Evolutionary conservation across 2,113 vertebrate species (phyloP).

Genomic region (Sporophila hypoxantha): DNA sequence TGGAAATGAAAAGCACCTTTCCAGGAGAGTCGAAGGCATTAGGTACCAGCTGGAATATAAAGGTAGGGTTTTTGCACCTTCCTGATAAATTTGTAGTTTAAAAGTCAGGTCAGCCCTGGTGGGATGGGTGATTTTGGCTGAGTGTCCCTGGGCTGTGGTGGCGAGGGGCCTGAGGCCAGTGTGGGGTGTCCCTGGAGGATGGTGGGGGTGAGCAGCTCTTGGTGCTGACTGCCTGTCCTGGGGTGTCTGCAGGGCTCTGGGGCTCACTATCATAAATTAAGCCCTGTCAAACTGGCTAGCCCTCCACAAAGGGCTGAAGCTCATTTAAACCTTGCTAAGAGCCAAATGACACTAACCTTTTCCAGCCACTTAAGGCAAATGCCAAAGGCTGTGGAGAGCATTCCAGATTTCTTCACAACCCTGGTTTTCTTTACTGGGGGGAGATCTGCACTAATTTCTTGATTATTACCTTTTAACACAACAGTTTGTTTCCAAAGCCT

Average conservation of each 20-base stretch:
- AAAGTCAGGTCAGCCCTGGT: background rate
- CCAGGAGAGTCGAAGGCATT: background rate
- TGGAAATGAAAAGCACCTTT: conserved; percentile 26
- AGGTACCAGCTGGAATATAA: background rate
- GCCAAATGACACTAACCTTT: background rate
- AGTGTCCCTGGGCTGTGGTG: background rate
- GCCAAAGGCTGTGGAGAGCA: background rate
- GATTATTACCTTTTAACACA: background rate
- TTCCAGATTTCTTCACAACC: background rate
- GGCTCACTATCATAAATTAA: background rate
- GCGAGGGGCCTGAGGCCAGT: background rate
- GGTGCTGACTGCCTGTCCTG: rapidly evolving
- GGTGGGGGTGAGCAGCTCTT: background rate
- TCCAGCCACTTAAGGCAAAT: background rate
- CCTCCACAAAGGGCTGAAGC: background rate
- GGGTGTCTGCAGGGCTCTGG: background rate
- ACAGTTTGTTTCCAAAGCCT: background rate
- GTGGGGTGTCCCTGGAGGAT: background rate
- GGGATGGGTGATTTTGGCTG: background rate
- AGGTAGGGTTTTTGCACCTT: conserved; percentile 17
- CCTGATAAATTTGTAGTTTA: background rate
- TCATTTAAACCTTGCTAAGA: background rate
- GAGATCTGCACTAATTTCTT: background rate
- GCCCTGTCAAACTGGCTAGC: background rate
- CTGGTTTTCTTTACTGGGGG: background rate